Percentiles rank a stretch among this genome's conserved stretches.
These are phyloP conservation scores for Agrochola lychnidis DNA, from an alignment of 2,888 invertebrate genomes.

Conservation along the genomic window DNA sequence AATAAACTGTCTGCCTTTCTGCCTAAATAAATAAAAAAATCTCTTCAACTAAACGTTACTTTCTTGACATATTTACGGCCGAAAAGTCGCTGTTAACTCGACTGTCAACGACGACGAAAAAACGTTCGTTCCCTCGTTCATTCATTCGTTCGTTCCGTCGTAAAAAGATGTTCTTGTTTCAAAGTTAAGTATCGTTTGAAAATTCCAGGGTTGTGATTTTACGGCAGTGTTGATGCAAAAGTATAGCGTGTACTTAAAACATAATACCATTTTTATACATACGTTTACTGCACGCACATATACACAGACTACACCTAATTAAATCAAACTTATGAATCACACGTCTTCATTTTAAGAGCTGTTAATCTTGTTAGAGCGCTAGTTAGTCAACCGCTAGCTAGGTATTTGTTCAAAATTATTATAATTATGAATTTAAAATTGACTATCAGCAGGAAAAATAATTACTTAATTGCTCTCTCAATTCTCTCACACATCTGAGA, in stretches of 20 bases:
- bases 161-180: background rate
- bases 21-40: background rate
- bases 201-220: background rate
- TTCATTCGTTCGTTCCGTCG: background rate
- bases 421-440: conserved; percentile 14
- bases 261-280: conserved; percentile 29
- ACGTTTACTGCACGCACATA: conserved; percentile 47
- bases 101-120: background rate
- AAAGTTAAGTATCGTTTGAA: background rate
- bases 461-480: background rate
- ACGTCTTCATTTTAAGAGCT: conserved; percentile 28
- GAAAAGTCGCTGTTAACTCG: background rate
- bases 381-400: conserved; percentile 51
- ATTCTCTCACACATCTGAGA: background rate
- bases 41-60: background rate
- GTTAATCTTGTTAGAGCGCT: conserved; percentile 29
- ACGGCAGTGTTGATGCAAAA: conserved; percentile 22
- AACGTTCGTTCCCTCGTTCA: background rate
- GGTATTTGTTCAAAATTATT: conserved; percentile 37
- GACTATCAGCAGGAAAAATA: background rate
- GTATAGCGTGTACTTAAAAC: conserved; percentile 17
- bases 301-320: conserved; percentile 30
- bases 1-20: background rate
- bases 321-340: conserved; percentile 50
- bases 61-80: background rate